Evolutionary conservation across 2,888 invertebrate species (phyloP), one percentile per base, ranked within the genome.

Genomic region (Mythimna albipuncta): DNA sequence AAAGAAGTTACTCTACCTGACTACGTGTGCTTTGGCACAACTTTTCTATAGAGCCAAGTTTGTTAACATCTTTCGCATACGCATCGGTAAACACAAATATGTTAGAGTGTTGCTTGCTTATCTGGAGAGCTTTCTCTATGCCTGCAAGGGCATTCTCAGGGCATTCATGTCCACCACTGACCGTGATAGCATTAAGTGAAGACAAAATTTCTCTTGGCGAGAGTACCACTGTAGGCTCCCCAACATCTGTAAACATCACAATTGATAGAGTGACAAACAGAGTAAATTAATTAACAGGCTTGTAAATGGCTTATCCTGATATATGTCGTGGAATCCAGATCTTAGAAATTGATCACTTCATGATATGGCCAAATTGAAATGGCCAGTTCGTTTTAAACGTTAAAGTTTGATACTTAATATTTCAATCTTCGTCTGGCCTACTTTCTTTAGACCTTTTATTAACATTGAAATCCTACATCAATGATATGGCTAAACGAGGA

Each of bases 11-110:
- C 3, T 19, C 16, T 82, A 92, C 91, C 89, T 90, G 87, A 69
- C 89, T 91, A 19, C 82, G 81, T 4, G 85, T 87, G 50, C 75
- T 88, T 26, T 58, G 83, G 59, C 91, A 92, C 32, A 91, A 74
- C 7, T 73, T 74, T 68, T 87, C 72, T 11, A 91, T 80, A 2
- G 81, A 71, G 2, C 32, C 32, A 4, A 89, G 71, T 65, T 83
- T 88, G 38, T 81, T 32, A 35, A 74, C 75, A 65, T 92, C 91
- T 19, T 92, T 92, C 0, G 94, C 85, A 62, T 86, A 91, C 0
- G 94, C 94, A 64, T 95, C 94, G 0, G 94, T 94, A 67, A 94
- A 93, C 0, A 94, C 85, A 64, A 91, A 93, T 1, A 94, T 90
- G 2, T 86, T 83, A 0, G 94, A 94, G 4, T 85, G 83, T 0